phyloP scores from a whole-genome alignment of 2,113 vertebrate species.

The Centropristis striata region DNA sequence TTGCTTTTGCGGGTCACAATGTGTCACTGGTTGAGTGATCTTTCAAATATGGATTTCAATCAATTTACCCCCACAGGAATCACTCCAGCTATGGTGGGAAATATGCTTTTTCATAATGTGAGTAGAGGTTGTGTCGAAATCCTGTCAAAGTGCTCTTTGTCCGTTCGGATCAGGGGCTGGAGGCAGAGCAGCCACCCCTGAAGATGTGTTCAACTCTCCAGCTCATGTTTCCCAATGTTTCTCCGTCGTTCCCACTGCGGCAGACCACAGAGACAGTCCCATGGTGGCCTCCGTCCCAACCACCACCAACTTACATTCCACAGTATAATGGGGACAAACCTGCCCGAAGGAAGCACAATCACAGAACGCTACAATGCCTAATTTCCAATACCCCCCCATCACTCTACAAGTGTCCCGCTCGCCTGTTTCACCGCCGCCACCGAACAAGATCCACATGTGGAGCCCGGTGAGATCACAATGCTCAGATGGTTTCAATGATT shows the following conservation, averaged over 20 bases:
- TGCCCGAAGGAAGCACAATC: constrained; percentile 27
- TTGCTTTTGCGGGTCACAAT: constrained; percentile 47
- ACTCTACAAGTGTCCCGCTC: not conserved
- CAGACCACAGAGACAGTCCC: constrained; percentile 69
- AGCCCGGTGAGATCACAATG: not conserved
- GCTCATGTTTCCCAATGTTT: constrained; percentile 65
- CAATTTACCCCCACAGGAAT: constrained; percentile 29
- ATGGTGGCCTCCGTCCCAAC: constrained; percentile 52
- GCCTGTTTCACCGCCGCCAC: not conserved
- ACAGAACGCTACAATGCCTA: not conserved
- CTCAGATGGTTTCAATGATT: constrained; percentile 1
- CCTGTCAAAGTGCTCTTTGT: constrained; percentile 31
- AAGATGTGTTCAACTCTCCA: constrained; percentile 47
- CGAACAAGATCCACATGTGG: not conserved
- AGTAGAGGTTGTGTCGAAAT: constrained; percentile 39
- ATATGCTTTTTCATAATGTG: constrained; percentile 40
- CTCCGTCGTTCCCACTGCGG: constrained; percentile 57
- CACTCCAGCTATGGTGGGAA: constrained; percentile 3
- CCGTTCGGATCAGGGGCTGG: constrained; percentile 28
- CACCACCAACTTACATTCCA: constrained; percentile 65
- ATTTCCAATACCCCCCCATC: not conserved
- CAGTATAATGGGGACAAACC: constrained; percentile 27
- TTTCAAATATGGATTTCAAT: constrained; percentile 62
- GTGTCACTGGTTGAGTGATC: constrained; percentile 32
- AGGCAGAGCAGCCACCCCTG: constrained; percentile 31